Percentiles rank a stretch among this genome's conserved stretches.
Conservation (phyloP, 2,113 vertebrate species). For the Tringa solitaria region DNA sequence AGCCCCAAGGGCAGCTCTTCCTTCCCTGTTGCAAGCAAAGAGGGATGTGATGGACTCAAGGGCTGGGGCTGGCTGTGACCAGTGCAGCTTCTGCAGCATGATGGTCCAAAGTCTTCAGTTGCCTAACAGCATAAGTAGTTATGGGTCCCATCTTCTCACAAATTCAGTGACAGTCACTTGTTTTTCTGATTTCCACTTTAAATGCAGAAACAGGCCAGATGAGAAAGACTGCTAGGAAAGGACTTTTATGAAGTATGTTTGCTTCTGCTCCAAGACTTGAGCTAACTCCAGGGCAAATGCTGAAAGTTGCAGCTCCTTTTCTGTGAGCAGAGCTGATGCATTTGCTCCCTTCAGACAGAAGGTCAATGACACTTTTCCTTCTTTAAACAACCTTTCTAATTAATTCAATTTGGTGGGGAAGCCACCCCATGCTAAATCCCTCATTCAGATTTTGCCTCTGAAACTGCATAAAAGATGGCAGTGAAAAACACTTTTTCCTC, state of each 20-base stretch:
- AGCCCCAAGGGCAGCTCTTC: background rate
- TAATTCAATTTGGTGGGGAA: background rate
- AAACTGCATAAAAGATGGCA: accelerated
- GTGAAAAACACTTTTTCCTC: background rate
- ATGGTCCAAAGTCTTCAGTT: background rate
- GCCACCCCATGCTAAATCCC: background rate
- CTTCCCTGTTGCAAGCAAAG: background rate
- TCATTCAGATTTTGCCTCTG: background rate
- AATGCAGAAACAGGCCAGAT: background rate
- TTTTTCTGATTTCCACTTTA: background rate
- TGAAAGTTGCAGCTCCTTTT: background rate
- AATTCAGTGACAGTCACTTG: background rate
- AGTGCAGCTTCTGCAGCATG: accelerated
- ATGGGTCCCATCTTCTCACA: background rate
- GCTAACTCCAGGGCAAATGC: background rate
- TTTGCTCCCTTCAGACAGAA: background rate
- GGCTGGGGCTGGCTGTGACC: accelerated
- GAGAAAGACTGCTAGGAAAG: background rate
- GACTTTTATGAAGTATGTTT: background rate
- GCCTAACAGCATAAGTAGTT: accelerated
- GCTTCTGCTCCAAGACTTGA: background rate
- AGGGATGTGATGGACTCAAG: background rate
- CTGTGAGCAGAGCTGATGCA: background rate
- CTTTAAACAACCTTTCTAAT: background rate
- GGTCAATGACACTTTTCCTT: background rate